A percentile compares a stretch with the other conserved stretches of the same genome.
Evolutionary conservation across 2,113 vertebrate genomes (phyloP).

Genomic region (Rhabdomys dilectus): DNA sequence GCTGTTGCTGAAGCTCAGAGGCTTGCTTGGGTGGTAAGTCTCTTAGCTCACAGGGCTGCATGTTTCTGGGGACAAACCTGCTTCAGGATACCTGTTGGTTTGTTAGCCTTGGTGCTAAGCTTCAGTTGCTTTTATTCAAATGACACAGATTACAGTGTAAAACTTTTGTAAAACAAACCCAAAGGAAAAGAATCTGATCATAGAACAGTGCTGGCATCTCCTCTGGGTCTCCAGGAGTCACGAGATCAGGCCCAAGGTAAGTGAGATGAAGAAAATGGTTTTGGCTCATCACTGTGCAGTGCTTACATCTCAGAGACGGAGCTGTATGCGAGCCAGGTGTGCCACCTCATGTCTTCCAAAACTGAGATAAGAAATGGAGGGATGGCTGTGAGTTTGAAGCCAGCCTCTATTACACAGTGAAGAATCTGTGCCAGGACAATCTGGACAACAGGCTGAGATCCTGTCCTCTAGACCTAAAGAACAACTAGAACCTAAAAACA

Average conservation of each 20-base stretch:
- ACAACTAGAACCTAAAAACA: not conserved
- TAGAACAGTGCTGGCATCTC: not conserved
- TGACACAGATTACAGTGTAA: not conserved
- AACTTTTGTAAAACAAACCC: not conserved
- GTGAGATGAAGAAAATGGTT: not conserved
- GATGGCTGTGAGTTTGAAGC: not conserved
- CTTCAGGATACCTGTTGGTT: not conserved
- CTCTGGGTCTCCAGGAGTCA: not conserved
- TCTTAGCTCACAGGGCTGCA: not conserved
- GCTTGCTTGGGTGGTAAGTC: not conserved
- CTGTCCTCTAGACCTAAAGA: too few relatives aligned
- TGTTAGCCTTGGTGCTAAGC: not conserved
- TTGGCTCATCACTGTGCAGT: too few relatives aligned
- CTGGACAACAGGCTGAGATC: not conserved
- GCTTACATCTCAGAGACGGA: not conserved
- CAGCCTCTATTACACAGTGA: not conserved
- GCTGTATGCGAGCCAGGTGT: not conserved
- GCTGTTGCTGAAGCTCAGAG: not conserved
- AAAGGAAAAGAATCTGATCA: not conserved
- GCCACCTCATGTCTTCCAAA: too few relatives aligned
- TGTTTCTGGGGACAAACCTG: not conserved
- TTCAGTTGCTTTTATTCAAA: conserved; percentile 17
- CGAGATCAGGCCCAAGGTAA: not conserved
- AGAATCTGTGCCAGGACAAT: not conserved
- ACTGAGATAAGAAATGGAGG: not conserved